Conservation (phyloP, 2,888 invertebrate species). For the Zelleria hepariella region DNA sequence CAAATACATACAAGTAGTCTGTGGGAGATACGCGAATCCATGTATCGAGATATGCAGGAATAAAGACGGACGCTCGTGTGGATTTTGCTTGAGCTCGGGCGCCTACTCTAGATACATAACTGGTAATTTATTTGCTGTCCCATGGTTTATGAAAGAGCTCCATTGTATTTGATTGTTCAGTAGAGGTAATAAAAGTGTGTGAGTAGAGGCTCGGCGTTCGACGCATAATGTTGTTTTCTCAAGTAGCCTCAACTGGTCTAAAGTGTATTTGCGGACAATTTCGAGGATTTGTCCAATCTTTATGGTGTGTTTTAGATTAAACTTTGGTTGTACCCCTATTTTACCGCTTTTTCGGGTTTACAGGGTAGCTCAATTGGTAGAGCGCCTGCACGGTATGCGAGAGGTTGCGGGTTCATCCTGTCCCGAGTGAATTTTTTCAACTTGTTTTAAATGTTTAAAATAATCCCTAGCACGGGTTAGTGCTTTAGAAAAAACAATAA, state of each 20-base stretch:
- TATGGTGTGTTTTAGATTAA: no score
- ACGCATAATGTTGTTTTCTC: neutral
- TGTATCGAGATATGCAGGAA: neutral
- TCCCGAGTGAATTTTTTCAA: no score
- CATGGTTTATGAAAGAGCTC: no score
- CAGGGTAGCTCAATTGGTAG: no score
- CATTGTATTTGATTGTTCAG: neutral
- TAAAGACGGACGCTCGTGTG: neutral
- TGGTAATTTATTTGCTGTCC: neutral
- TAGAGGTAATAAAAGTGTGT: neutral
- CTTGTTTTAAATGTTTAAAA: no score
- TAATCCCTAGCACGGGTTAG: no score
- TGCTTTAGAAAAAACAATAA: no score
- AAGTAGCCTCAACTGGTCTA: neutral
- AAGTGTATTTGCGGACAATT: neutral
- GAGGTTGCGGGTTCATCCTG: no score
- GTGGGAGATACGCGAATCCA: neutral
- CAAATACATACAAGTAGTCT: neutral
- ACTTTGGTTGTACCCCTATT: no score
- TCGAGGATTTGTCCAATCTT: neutral
- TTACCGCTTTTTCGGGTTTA: no score
- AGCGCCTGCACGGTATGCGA: no score
- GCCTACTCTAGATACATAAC: neutral
- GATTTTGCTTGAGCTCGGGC: neutral
- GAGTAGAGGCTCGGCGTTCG: neutral